Base-by-base conservation (phyloP, 2,113 vertebrate species). In the Plectropomus leopardus region DNA sequence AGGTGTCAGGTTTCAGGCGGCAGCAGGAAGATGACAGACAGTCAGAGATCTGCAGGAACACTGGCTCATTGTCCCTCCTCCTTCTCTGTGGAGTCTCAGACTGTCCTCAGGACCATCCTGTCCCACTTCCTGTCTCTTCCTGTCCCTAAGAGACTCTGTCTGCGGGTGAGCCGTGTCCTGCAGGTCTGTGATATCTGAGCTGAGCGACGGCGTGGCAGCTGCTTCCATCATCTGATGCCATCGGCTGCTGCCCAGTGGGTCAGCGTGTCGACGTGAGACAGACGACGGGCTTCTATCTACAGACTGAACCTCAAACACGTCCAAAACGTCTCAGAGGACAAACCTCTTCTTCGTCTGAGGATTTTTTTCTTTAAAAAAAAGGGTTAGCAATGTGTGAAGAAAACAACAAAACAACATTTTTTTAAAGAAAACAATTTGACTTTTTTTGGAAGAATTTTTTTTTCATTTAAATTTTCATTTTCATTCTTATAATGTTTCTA, bases 1-100 rank as follows among this genome's bases (percentile, higher is more conserved):
- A 67, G 32, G 67, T 4, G 47, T 87, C 75, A 42, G 44, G 76
- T 88, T 88, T 80, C 85, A 78, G 66, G 51, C 45, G 21, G 16
- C 14, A 70, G 51, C 30, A 54, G 24, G 59, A 78, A 67, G 65
- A 69, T 32, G 44, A 73, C 59, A 47, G 57, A 7, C 24, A 3
- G 26, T 47, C 63, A 21, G n/a, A 36, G 72, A 54, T 19, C n/a
- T n/a, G n/a, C n/a, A n/a, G n/a, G n/a, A 44, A 64, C 19, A 40
- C 47, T 61, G 53, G 7, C 45, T 26, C 60, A 47, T 59, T 67
- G 68, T 68, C 26, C 53, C 26, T n/a, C n/a, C n/a, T n/a, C n/a
- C n/a, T n/a, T n/a, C n/a, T n/a, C n/a, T n/a, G n/a, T n/a, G 2
- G 40, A 57, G 32, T 42, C 57, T 7, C 32, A 24, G 45, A 63